Percentiles rank a stretch among this genome's conserved stretches.
These are phyloP conservation scores for Euthynnus affinis DNA, from an alignment of 2,797 vertebrate genomes.

Conservation along the genomic window DNA sequence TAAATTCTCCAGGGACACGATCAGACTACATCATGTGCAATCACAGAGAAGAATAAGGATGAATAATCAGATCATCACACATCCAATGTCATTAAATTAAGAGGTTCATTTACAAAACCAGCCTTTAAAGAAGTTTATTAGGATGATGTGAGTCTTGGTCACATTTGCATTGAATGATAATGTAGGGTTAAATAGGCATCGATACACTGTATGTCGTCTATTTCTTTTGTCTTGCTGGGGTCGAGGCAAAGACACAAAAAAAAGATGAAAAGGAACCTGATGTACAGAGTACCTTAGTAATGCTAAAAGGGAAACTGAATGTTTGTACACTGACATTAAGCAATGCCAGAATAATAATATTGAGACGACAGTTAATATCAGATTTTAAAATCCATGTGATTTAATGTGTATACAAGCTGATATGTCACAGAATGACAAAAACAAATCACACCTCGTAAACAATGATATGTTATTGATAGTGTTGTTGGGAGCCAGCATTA, in stretches of 20 bases:
- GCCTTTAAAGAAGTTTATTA: constrained; percentile 27
- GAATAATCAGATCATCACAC: constrained; percentile 27
- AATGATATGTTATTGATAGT: neutral
- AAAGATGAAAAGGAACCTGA: neutral
- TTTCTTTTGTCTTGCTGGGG: constrained; percentile 50
- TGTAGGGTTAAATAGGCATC: constrained; percentile 12
- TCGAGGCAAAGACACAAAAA: constrained; percentile 13
- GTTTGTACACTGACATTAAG: constrained; percentile 41
- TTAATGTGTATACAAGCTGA: constrained; percentile 11
- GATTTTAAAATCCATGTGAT: constrained; percentile 26
- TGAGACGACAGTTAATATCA: neutral
- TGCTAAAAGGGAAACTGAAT: constrained; percentile 68
- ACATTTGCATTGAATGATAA: constrained; percentile 11
- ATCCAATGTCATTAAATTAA: neutral
- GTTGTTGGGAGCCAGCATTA: constrained; percentile 6
- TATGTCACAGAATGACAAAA: neutral
- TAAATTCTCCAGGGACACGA: constrained; percentile 25
- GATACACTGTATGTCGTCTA: constrained; percentile 1
- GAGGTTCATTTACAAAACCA: constrained; percentile 30
- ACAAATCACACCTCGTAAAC: constrained; percentile 13
- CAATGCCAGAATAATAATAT: neutral
- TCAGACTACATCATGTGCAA: constrained; percentile 22
- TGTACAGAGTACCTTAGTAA: constrained; percentile 31
- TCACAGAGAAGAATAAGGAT: constrained; percentile 5
- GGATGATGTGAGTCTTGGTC: neutral